Percentiles rank a stretch among this genome's conserved stretches.
Evolutionary conservation across 2,113 vertebrate genomes (phyloP).

Genomic region (Myrmecophaga tridactyla): DNA sequence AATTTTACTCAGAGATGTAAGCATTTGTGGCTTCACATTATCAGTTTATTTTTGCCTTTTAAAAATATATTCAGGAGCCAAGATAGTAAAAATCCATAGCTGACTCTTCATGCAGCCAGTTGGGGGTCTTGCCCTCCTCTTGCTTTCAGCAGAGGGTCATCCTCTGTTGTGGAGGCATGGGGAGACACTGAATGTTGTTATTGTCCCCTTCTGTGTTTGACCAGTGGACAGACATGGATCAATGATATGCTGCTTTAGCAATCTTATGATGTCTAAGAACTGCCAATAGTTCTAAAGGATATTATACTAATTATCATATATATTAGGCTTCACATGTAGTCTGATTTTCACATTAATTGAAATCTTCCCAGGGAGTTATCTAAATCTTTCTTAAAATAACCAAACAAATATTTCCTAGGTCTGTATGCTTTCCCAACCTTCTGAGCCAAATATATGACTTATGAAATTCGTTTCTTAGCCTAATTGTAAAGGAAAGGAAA

Average conservation of each 20-base stretch:
- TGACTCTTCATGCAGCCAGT: accelerated
- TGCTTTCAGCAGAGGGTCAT: not conserved
- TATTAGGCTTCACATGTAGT: not conserved
- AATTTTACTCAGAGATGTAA: not conserved
- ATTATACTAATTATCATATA: accelerated
- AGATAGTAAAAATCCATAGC: not conserved
- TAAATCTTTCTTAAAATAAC: not conserved
- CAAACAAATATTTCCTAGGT: not conserved
- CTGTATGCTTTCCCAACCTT: not conserved
- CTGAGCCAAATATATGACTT: not conserved
- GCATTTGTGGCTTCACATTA: not conserved
- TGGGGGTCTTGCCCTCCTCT: accelerated
- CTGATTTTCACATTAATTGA: not conserved
- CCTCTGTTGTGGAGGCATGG: accelerated
- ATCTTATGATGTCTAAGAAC: accelerated
- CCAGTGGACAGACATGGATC: accelerated
- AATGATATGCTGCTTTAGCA: accelerated
- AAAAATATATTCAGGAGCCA: not conserved
- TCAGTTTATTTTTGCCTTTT: not conserved
- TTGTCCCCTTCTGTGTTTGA: not conserved
- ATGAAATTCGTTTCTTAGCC: not conserved
- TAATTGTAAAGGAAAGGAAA: not conserved
- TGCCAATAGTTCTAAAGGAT: accelerated
- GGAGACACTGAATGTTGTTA: accelerated
- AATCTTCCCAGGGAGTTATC: not conserved